These are phyloP conservation scores for Australoheros scitulus DNA, from an alignment of 2,113 vertebrate species.

Conservation along the genomic window DNA sequence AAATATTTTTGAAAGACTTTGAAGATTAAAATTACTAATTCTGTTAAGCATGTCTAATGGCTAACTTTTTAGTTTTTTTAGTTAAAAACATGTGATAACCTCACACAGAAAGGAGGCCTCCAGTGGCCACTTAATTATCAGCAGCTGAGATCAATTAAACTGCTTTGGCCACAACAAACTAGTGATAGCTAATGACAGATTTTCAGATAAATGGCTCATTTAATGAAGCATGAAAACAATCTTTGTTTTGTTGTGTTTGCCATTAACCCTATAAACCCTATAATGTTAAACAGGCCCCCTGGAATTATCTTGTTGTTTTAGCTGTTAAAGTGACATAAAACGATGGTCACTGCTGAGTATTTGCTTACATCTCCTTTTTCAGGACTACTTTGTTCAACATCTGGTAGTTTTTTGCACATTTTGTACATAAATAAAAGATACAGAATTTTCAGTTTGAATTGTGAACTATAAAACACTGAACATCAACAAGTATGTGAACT, in stretches of 20 bases:
- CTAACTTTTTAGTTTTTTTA: not conserved
- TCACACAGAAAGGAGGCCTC: not conserved
- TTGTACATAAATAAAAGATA: too few species aligned
- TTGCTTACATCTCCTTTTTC: too few species aligned
- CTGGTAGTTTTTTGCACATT: too few species aligned
- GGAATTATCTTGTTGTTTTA: too few species aligned
- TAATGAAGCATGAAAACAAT: not conserved
- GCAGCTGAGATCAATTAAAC: conserved; percentile 6
- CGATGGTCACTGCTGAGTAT: too few species aligned
- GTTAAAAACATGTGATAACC: not conserved
- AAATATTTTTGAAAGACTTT: not conserved
- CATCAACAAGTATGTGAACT: too few species aligned
- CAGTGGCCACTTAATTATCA: not conserved
- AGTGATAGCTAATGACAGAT: not conserved
- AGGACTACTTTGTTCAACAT: too few species aligned
- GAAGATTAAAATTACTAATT: not conserved
- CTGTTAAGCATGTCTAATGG: not conserved
- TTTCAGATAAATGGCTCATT: not conserved
- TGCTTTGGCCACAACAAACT: not conserved
- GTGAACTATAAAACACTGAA: too few species aligned
- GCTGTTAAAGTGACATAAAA: too few species aligned
- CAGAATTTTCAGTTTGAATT: too few species aligned
- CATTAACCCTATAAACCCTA: too few species aligned
- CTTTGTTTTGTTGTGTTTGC: not conserved
- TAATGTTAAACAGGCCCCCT: too few species aligned